Evolutionary conservation across 2,888 invertebrate genomes (phyloP).

Genomic region (Cryptocephalus primarius): DNA sequence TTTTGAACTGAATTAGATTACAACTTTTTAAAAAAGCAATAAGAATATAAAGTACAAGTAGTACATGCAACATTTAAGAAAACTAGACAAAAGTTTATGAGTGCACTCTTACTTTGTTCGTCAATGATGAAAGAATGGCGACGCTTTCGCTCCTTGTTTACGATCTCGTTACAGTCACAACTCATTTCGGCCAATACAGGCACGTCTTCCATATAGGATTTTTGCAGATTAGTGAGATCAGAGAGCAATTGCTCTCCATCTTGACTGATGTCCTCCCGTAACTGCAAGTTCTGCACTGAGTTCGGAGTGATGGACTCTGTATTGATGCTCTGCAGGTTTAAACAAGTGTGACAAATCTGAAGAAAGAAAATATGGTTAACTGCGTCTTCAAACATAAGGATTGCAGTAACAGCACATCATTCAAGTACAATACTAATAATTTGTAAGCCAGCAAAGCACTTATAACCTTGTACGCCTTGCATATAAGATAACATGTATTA

Average conservation of each 20-base stretch:
- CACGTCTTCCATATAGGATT: slow-evolving; percentile 35
- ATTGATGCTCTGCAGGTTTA: slow-evolving; percentile 8
- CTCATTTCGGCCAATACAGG: slow-evolving; percentile 22
- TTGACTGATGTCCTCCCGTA: slow-evolving; percentile 43
- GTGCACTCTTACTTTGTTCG: neutral
- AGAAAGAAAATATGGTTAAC: neutral
- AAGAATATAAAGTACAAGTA: too few species aligned
- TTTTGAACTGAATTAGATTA: too few species aligned
- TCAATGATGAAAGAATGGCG: slow-evolving; percentile 37
- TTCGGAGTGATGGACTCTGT: neutral
- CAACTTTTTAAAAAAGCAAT: too few species aligned
- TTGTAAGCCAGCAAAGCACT: too few species aligned
- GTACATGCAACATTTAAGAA: too few species aligned
- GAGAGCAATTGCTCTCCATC: slow-evolving; percentile 53
- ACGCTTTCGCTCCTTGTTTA: slow-evolving; percentile 39
- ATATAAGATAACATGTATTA: too few species aligned
- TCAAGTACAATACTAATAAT: too few species aligned
- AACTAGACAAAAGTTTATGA: too few species aligned
- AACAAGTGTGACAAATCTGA: slow-evolving; percentile 31
- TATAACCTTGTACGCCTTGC: too few species aligned
- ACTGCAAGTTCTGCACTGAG: slow-evolving; percentile 17
- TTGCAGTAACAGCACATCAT: too few species aligned
- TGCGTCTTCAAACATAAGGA: too few species aligned
- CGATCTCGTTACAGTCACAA: slow-evolving; percentile 24
- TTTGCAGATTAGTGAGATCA: slow-evolving; percentile 44